phyloP scores from a whole-genome alignment of 2,888 invertebrate genomes.

The Papilio demoleus region DNA sequence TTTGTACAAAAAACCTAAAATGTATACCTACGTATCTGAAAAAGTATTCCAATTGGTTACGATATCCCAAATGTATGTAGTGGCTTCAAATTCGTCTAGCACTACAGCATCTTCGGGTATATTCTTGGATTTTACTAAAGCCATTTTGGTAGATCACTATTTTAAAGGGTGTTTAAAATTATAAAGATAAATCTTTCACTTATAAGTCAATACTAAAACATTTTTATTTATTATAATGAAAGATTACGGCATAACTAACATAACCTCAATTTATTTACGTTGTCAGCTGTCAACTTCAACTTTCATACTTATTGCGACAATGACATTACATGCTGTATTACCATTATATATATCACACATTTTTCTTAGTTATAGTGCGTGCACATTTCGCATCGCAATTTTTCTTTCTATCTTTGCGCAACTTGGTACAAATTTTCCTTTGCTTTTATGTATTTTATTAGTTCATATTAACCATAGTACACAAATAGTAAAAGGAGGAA shows the following conservation, averaged over 20 bases:
- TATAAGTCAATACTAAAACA: neutral
- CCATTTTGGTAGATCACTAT: slow-evolving; percentile 71
- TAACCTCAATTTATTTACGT: slow-evolving; percentile 6
- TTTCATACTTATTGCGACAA: neutral
- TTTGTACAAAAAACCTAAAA: no score
- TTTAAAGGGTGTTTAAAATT: neutral
- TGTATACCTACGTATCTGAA: slow-evolving; percentile 83
- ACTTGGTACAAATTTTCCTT: no score
- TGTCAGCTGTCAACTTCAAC: neutral
- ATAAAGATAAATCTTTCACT: neutral
- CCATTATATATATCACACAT: neutral
- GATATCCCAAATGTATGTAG: slow-evolving; percentile 83
- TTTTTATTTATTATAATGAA: neutral
- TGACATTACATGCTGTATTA: neutral
- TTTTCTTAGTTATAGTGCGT: neutral
- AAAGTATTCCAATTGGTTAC: slow-evolving; percentile 83
- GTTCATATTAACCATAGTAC: no score
- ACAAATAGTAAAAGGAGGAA: no score
- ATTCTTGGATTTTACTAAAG: slow-evolving; percentile 77
- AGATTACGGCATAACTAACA: neutral
- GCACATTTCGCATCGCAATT: no score
- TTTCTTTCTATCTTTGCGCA: no score
- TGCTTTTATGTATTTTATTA: no score
- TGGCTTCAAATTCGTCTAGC: slow-evolving; percentile 83
- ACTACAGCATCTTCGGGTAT: slow-evolving; percentile 85